A percentile compares a stretch with the other conserved stretches of the same genome.
phyloP scores from a whole-genome alignment of 2,797 vertebrate species.

The Octomys mimax region DNA sequence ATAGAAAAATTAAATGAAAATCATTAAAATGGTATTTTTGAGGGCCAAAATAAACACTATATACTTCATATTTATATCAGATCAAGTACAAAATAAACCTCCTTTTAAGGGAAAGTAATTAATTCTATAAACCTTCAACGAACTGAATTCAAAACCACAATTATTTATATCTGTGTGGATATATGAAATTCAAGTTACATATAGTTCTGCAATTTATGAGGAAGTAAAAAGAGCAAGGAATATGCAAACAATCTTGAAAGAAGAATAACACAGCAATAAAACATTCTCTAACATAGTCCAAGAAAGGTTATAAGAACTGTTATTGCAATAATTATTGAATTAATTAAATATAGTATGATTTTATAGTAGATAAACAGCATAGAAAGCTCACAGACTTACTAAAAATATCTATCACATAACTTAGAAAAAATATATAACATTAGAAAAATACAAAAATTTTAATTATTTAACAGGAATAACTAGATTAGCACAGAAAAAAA shows the following conservation, averaged over 20 bases:
- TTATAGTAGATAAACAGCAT: background rate
- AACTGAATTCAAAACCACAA: background rate
- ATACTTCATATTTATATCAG: background rate
- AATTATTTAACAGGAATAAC: background rate
- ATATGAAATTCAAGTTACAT: background rate
- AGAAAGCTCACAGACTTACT: background rate
- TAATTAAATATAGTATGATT: background rate
- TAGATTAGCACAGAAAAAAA: background rate
- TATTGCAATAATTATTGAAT: background rate
- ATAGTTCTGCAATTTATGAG: background rate
- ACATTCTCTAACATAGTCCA: background rate
- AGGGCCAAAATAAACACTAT: background rate
- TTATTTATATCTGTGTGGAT: background rate
- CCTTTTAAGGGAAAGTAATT: background rate
- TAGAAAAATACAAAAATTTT: background rate
- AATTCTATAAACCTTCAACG: background rate
- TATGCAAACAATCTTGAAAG: background rate
- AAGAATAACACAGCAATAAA: background rate
- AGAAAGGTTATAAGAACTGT: background rate
- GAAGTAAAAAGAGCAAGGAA: background rate
- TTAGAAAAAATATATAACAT: background rate
- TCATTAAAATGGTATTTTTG: background rate
- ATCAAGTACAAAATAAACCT: background rate
- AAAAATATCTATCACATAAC: background rate
- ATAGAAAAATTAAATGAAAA: background rate